Evolutionary conservation across 1,140 invertebrate genomes (phyloP).

Genomic region (Phocides pigmalion): DNA sequence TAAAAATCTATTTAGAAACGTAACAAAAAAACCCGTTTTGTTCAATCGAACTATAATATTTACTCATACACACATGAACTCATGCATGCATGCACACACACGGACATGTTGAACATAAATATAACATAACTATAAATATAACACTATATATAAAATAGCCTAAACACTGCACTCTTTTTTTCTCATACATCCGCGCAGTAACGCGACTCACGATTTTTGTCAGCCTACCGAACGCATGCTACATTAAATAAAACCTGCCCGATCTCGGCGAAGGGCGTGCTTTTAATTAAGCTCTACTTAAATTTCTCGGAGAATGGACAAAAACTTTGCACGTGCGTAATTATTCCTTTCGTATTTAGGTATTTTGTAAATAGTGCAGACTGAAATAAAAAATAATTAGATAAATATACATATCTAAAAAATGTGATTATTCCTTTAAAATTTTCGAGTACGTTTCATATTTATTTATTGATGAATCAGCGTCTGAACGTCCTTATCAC

Average conservation of each 20-base stretch:
- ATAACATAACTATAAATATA: too few species aligned
- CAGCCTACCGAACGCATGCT: constrained; percentile 62
- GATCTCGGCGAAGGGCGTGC: constrained; percentile 51
- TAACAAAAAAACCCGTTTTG: too few species aligned
- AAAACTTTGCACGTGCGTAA: constrained; percentile 32
- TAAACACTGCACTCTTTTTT: not conserved
- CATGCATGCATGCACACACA: too few species aligned
- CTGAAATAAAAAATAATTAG: constrained; percentile 3
- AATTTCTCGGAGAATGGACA: constrained; percentile 41
- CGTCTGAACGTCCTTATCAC: too few species aligned
- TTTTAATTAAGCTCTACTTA: constrained; percentile 64
- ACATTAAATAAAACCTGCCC: constrained; percentile 67
- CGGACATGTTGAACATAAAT: too few species aligned
- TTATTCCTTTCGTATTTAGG: constrained; percentile 9
- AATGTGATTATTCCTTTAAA: too few species aligned
- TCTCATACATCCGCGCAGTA: not conserved
- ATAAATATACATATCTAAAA: too few species aligned
- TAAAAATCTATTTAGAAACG: too few species aligned
- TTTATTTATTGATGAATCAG: too few species aligned
- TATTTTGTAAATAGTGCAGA: constrained; percentile 17
- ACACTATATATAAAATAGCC: not conserved
- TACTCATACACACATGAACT: too few species aligned
- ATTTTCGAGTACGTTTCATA: too few species aligned
- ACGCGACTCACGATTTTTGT: constrained; percentile 64
- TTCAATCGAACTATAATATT: too few species aligned